Base-by-base conservation (phyloP, 2,113 vertebrate species). In the Dermatemys mawii region DNA sequence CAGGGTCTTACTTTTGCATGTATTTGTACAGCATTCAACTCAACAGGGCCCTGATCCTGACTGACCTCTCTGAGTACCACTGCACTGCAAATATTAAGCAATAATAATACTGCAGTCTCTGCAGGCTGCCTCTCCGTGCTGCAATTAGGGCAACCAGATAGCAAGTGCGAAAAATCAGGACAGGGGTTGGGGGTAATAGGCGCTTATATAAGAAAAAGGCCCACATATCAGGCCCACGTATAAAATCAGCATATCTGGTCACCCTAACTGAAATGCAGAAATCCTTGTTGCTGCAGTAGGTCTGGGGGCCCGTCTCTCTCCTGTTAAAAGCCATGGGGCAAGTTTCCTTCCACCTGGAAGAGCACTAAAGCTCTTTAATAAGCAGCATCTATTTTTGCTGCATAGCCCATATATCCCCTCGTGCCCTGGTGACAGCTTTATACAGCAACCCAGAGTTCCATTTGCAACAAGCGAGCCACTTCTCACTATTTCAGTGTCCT, bases 371-470 rank as follows among this genome's bases (percentile, higher is more conserved):
- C 53, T 88, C 54, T 12, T 81, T 86, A 75, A 67, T 80, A 41
- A 11, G 41, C 55, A 55, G 12, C 0, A 0, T 10, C 55, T 49
- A 38, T 5, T 60, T 41, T 80, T 93, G 70, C 50, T 85, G 41
- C 90, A 38, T 75, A 11, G 38, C 32, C 29, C 49, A 13, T 21
- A 8, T 5, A 48, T 17, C 13, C 26, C 44, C 87, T 78, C 29
- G 21, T 29, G 13, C 51, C 49, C 67, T 57, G 29, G 0, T 4
- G 44, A 70, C 49, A 27, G 51, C 49, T 95, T 90, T 50, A 70
- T 1, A 46, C 60, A 48, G 41, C 46, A 88, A 16, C 35, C 53
- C 67, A 54, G 49, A 84, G 7, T 85, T 81, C 80, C 19, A 11
- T 11, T 49, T 53, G 35, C 60, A 83, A 21, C 38, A 41, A 87